Conservation (phyloP, 2,888 invertebrate genomes). For the Melipona beecheii region DNA sequence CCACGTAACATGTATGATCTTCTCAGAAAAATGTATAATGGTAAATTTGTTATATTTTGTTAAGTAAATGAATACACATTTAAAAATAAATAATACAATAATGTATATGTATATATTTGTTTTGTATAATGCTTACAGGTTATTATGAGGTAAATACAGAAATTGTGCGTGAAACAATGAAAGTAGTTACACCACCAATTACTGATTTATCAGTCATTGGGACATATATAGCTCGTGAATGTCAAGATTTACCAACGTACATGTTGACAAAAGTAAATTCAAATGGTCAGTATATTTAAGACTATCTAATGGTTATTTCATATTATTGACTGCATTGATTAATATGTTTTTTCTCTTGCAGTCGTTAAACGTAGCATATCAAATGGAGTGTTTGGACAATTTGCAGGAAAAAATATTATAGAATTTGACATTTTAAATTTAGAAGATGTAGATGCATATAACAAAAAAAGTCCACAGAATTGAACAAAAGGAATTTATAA, state of each 20-base stretch:
- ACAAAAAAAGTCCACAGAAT: slow-evolving; percentile 53
- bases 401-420: slow-evolving; percentile 90
- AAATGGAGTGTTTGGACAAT: slow-evolving; percentile 89
- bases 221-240: slow-evolving; percentile 89
- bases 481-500: slow-evolving; percentile 59
- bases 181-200: slow-evolving; percentile 90
- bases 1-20: slow-evolving; percentile 93
- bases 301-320: neutral
- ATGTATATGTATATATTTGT: neutral
- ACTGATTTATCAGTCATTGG: slow-evolving; percentile 88
- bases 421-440: slow-evolving; percentile 91
- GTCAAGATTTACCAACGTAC: slow-evolving; percentile 90
- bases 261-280: slow-evolving; percentile 88
- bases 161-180: slow-evolving; percentile 91
- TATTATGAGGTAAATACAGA: slow-evolving; percentile 93
- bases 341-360: slow-evolving; percentile 56
- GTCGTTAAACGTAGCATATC: slow-evolving; percentile 79
- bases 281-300: slow-evolving; percentile 85
- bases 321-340: neutral
- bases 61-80: neutral
- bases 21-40: slow-evolving; percentile 91
- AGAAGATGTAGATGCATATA: slow-evolving; percentile 84
- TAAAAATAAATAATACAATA: neutral
- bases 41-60: slow-evolving; percentile 71
- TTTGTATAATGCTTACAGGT: slow-evolving; percentile 79